A percentile compares a stretch with the other conserved stretches of the same genome.
These are phyloP conservation scores for Griposia aprilina DNA, from an alignment of 2,888 invertebrate genomes.

Conservation along the genomic window DNA sequence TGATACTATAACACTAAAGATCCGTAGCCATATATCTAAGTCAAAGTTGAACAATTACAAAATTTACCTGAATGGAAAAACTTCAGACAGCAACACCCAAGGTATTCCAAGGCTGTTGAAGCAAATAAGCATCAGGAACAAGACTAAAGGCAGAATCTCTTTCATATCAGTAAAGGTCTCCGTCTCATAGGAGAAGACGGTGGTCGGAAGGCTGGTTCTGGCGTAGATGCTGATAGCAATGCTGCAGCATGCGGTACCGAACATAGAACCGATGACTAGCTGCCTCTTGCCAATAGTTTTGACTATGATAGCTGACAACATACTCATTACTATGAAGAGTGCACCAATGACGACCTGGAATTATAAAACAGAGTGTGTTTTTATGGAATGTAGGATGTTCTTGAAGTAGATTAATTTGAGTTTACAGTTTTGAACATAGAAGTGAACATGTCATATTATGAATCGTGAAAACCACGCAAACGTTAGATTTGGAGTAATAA, in stretches of 20 bases:
- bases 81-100: slow-evolving; percentile 90
- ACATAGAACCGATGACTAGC: slow-evolving; percentile 79
- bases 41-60: neutral
- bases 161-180: slow-evolving; percentile 83
- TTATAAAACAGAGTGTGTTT: neutral
- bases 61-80: slow-evolving; percentile 90
- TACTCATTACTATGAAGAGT: slow-evolving; percentile 80
- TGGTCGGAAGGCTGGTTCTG: slow-evolving; percentile 68
- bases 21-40: neutral
- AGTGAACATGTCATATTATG: neutral
- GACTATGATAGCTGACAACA: slow-evolving; percentile 82
- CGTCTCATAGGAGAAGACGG: slow-evolving; percentile 83
- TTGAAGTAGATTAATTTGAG: neutral
- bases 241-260: slow-evolving; percentile 79
- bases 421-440: neutral
- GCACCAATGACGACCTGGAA: slow-evolving; percentile 84
- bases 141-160: slow-evolving; percentile 81
- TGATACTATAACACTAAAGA: neutral
- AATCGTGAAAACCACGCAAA: neutral
- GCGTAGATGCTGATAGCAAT: slow-evolving; percentile 82
- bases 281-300: slow-evolving; percentile 85
- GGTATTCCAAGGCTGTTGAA: slow-evolving; percentile 87
- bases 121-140: slow-evolving; percentile 83
- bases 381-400: no score
- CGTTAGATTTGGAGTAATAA: neutral